phyloP scores from a whole-genome alignment of 2,888 invertebrate genomes.

The Dicyrtoma fusca region DNA sequence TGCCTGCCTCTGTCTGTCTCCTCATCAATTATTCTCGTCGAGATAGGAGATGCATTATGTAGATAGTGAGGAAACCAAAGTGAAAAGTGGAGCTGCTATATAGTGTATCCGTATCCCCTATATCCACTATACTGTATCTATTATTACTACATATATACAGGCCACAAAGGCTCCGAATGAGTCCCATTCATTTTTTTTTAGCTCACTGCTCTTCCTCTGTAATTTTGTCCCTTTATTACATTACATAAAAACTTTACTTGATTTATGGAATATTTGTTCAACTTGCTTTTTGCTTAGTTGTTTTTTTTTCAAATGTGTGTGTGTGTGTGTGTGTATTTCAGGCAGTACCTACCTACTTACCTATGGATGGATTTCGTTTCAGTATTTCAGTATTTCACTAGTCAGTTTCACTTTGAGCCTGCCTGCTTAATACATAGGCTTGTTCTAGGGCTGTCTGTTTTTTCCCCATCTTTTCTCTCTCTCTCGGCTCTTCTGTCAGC shows the following conservation, averaged over 20 bases:
- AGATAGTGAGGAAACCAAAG: too few species aligned
- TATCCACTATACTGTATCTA: neutral
- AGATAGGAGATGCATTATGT: neutral
- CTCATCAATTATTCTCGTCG: slow-evolving; percentile 38
- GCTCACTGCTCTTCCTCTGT: slow-evolving; percentile 23
- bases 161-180: slow-evolving; percentile 3
- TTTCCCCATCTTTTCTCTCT: too few species aligned
- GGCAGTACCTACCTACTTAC: too few species aligned
- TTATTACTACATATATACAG: neutral
- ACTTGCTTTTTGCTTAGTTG: neutral
- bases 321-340: neutral
- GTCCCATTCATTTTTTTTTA: too few species aligned
- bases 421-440: too few species aligned
- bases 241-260: slow-evolving; percentile 34
- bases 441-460: neutral
- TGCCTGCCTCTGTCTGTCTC: slow-evolving; percentile 7
- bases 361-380: too few species aligned
- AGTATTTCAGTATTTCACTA: too few species aligned
- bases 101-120: neutral
- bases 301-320: neutral
- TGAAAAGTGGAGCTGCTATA: too few species aligned
- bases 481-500: too few species aligned
- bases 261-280: slow-evolving; percentile 32
- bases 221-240: slow-evolving; percentile 36
- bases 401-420: too few species aligned